Evolutionary conservation across 2,888 invertebrate genomes (phyloP), one percentile per base, ranked within the genome.

Genomic region (Sisyra nigra): DNA sequence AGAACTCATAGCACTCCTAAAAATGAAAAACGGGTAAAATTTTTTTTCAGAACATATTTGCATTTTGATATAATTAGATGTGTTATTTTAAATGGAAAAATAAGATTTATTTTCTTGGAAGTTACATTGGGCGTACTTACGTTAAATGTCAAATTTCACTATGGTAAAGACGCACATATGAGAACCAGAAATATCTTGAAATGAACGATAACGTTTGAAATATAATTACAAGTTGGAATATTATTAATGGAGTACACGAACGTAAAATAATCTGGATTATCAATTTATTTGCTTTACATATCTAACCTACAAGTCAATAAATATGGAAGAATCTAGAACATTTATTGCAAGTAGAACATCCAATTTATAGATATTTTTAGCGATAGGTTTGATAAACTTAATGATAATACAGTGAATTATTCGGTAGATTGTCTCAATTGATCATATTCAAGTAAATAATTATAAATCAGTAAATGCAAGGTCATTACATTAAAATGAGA

Each of bases 1-100:
- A 70, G 69, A 80, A 82, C 66, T 79, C 74, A 67, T 38, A 38
- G 43, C 38, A 24, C 37, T 37, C 38, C 43, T 43, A 11, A 33
- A 18, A 11, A 38, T 17, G 11, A 34, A 10, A 9, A 34, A 34
- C n/a, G 7, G 7, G 7, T 34, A 34, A 34, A 5, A 24, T 24
- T 24, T 24, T 24, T n/a, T n/a, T n/a, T n/a, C n/a, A n/a, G n/a
- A n/a, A n/a, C n/a, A n/a, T n/a, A n/a, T n/a, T n/a, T n/a, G n/a
- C n/a, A n/a, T n/a, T n/a, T n/a, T n/a, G n/a, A n/a, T n/a, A n/a
- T n/a, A n/a, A n/a, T n/a, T n/a, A n/a, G n/a, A n/a, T n/a, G n/a
- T n/a, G n/a, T n/a, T n/a, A n/a, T n/a, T n/a, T n/a, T n/a, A n/a
- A 31, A 3, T 31, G 11, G 11, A 31, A 31, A 30, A 2, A 31